These are phyloP conservation scores for Pangasianodon gigas DNA, from an alignment of 2,113 vertebrate genomes.

Conservation along the genomic window DNA sequence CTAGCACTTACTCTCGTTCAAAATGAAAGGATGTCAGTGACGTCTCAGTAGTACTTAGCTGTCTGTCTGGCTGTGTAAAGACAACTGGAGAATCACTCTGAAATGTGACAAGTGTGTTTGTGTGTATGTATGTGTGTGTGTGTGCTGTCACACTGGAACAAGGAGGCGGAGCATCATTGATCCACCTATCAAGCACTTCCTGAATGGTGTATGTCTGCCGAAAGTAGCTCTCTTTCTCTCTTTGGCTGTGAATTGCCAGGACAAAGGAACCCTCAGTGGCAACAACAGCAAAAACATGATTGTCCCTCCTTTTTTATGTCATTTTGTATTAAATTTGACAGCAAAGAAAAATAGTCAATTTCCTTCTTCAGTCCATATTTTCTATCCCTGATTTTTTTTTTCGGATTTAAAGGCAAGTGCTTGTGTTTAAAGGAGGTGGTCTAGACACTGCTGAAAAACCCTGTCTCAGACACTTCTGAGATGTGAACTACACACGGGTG, in stretches of 20 bases:
- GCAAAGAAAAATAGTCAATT: too few species aligned
- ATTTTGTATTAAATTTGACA: too few species aligned
- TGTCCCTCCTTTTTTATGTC: too few species aligned
- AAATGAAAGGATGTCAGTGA: slow-evolving; percentile 36
- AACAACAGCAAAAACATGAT: not conserved
- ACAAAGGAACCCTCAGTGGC: not conserved
- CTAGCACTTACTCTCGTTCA: slow-evolving; percentile 21
- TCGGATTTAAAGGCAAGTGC: too few species aligned
- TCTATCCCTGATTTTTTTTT: too few species aligned
- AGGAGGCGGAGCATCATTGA: slow-evolving; percentile 11
- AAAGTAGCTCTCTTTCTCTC: not conserved
- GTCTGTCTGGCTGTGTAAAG: slow-evolving; percentile 43
- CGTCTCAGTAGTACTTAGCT: slow-evolving; percentile 27
- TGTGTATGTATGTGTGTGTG: not conserved
- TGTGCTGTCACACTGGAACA: not conserved
- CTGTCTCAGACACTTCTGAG: too few species aligned
- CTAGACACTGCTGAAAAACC: too few species aligned
- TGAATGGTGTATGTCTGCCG: not conserved
- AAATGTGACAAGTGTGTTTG: not conserved
- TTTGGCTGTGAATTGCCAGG: not conserved
- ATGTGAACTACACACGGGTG: too few species aligned
- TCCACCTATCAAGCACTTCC: not conserved
- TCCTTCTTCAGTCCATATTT: too few species aligned
- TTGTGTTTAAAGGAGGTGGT: too few species aligned
- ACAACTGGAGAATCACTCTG: slow-evolving; percentile 37